Evolutionary conservation across 2,888 invertebrate species (phyloP).

Genomic region (Chromoteleia sp.): DNA sequence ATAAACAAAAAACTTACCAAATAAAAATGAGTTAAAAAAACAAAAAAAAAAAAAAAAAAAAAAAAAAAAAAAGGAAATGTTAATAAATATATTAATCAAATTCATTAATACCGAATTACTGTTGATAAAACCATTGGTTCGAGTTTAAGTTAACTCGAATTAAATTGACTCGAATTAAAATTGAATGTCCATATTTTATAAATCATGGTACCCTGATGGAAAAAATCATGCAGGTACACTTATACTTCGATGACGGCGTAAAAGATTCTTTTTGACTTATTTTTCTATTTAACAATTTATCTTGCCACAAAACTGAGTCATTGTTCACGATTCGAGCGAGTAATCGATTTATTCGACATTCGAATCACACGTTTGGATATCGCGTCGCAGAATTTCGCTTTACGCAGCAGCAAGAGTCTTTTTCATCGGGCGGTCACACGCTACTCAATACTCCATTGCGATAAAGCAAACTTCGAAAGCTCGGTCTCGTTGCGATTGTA

Average conservation of each 20-base stretch:
- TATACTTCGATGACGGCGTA: conserved; percentile 14
- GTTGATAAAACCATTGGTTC: too few species aligned
- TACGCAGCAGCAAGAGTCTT: conserved; percentile 77
- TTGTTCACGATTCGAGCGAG: neutral
- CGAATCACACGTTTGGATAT: conserved; percentile 48
- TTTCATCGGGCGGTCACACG: conserved; percentile 81
- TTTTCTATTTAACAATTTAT: neutral
- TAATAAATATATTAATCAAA: too few species aligned
- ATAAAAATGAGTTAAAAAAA: too few species aligned
- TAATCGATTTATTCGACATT: conserved; percentile 54
- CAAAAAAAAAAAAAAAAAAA: too few species aligned
- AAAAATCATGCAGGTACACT: conserved; percentile 23
- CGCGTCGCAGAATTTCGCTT: conserved; percentile 78
- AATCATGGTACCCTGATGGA: conserved; percentile 25
- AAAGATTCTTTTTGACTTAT: neutral
- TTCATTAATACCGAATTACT: too few species aligned
- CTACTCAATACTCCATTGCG: conserved; percentile 81
- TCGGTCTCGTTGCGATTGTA: conserved; percentile 80
- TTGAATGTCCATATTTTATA: neutral
- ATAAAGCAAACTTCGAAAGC: conserved; percentile 72
- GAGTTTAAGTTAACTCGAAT: too few species aligned
- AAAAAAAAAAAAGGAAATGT: too few species aligned
- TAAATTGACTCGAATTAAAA: too few species aligned
- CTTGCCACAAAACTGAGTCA: too few species aligned
- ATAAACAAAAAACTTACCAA: too few species aligned